phyloP scores from a whole-genome alignment of 1,140 invertebrate genomes.

The Hestina assimilis region DNA sequence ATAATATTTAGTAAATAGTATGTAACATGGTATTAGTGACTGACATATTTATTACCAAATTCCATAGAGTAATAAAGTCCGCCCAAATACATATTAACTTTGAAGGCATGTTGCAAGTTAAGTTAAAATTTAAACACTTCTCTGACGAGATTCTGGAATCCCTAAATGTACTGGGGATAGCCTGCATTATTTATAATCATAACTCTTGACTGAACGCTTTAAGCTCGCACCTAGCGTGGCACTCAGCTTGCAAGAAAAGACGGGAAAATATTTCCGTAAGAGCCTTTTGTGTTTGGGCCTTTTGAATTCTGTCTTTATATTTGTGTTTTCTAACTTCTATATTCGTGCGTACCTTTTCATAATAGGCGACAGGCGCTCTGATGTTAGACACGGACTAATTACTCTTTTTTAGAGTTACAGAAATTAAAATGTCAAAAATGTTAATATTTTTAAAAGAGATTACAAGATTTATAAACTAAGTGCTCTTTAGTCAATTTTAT shows the following conservation, averaged over 20 bases:
- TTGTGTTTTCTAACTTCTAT: conserved; percentile 19
- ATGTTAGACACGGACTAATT: background rate
- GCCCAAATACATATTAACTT: background rate
- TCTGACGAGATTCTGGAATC: background rate
- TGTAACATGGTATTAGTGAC: no score
- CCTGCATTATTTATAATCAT: conserved; percentile 57
- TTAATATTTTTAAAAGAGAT: no score
- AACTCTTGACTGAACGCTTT: conserved; percentile 43
- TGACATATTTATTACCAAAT: no score
- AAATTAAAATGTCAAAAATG: no score
- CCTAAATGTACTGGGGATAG: background rate
- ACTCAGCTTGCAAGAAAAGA: conserved; percentile 36
- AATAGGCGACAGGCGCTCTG: background rate
- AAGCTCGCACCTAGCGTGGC: conserved; percentile 41
- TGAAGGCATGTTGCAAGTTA: background rate
- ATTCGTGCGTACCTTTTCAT: background rate
- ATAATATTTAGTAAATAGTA: background rate
- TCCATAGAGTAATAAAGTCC: no score
- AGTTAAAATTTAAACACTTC: background rate
- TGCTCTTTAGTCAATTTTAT: no score
- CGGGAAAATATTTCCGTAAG: conserved; percentile 37
- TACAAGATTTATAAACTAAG: no score
- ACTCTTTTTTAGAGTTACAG: background rate
- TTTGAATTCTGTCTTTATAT: conserved; percentile 36
- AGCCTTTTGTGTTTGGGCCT: conserved; percentile 35